Evolutionary conservation across 2,113 vertebrate species (phyloP), one percentile per base, ranked within the genome.

Genomic region (Catharus bicknelli): DNA sequence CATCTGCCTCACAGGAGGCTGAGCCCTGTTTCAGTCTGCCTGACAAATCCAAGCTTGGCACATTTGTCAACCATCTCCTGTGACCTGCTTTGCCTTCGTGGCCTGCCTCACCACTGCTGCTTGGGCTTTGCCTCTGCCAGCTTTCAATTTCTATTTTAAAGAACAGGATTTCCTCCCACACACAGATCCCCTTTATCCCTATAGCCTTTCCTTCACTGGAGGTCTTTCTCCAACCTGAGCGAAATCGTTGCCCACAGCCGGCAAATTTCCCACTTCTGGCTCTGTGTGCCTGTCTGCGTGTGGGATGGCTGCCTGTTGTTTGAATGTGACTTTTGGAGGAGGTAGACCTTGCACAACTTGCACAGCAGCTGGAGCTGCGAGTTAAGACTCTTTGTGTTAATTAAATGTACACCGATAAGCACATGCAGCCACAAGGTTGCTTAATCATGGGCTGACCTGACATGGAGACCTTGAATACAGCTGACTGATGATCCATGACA

Each of bases 141-240:
- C 59, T 92, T 94, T 88, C 72, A 16, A 73, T 77, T 94, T 55
- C 91, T 94, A 23, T 92, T 93, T 83, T 80, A 83, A 86, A 83
- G 59, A 67, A 19, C 59, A 43, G 61, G 64, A 90, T 90, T 91
- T 83, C 51, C 63, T 83, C 83, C 83, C 26, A 50, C 7, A 4
- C 38, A 18, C 0, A 9, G 86, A 81, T 90, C 53, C 16, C 40
- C 30, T 86, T 88, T 67, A 81, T 88, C 89, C 38, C 43, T 55
- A 1, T 7, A 53, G 55, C 13, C 9, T 38, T 77, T 77, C 7
- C 34, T 70, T 88, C 3, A 1, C 76, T 10, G 5, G 38, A 34
- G 19, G 20, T 78, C 23, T 38, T 54, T 74, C 61, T 81, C 64
- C 69, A 88, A 1, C 15, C 5, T 11, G 3, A 51, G 27, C 2